Evolutionary conservation across 2,113 vertebrate species (phyloP), one percentile per base, ranked within the genome.

Genomic region (Oncorhynchus masou): DNA sequence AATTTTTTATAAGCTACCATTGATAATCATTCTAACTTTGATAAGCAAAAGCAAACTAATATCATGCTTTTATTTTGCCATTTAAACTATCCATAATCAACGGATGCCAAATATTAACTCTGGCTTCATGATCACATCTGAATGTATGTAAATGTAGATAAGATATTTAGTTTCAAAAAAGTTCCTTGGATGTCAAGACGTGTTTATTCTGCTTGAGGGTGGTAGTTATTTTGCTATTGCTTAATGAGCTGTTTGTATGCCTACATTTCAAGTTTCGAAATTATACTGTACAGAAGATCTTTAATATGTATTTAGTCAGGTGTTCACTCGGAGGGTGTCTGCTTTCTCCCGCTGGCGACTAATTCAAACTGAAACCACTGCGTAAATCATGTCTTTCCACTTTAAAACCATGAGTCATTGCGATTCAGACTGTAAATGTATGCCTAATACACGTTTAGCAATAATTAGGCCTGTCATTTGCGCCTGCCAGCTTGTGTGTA

Each of bases 271-370:
- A 15, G 13, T 67, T 67, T 67, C 65, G 4, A 27, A 67, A 70
- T 48, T 24, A 70, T 49, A 70, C 15, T 4, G 51, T 54, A 19
- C 20, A 70, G 8, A 24, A 20, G 34, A 70, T n/a, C 22, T 45
- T 45, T 20, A 39, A 83, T 83, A 87, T 79, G 74, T 81, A 76
- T 82, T 27, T 19, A 81, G 90, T 90, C 88, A 90, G 88, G 90
- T 91, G 90, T 73, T 88, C 68, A 48, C 76, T 29, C 70, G 74
- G 51, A 69, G 71, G 88, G 93, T 92, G 91, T 94, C 90, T 87
- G 81, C 88, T 94, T 92, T 92, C 91, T 89, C 83, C 91, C 88
- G 81, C 83, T 79, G 91, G 91, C 85, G 84, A 83, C 85, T 89
- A 86, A 92, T 90, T 93, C 82, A 83, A 85, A 74, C 86, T 87